Percentiles rank a stretch among this genome's conserved stretches.
Evolutionary conservation across 2,113 vertebrate genomes (phyloP).

Genomic region (Fulica atra): DNA sequence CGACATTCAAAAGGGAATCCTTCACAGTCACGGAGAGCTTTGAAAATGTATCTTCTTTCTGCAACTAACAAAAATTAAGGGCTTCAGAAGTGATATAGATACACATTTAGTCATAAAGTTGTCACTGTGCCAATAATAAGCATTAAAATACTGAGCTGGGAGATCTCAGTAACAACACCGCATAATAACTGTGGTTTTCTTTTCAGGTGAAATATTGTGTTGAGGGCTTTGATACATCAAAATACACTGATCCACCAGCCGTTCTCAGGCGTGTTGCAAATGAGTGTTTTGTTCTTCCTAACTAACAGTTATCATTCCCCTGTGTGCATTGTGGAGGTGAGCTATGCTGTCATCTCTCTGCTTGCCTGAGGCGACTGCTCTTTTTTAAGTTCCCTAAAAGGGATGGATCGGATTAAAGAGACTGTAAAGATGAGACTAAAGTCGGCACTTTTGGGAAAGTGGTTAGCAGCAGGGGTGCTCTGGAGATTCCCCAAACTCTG

Average conservation of each 20-base stretch:
- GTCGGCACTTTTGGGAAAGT: neutral
- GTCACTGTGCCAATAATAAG: neutral
- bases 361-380: neutral
- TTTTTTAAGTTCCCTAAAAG: neutral
- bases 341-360: neutral
- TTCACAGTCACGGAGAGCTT: neutral
- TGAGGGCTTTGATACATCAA: neutral
- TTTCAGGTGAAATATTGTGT: neutral
- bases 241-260: neutral
- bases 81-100: neutral
- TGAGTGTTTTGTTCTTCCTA: neutral
- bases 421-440: neutral
- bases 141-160: neutral
- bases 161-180: neutral
- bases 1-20: neutral
- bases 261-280: neutral
- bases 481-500: neutral
- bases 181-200: neutral
- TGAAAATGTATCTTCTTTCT: constrained; percentile 15
- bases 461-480: neutral
- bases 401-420: neutral
- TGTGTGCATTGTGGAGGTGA: neutral
- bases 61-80: neutral
- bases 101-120: neutral
- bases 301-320: neutral